Evolutionary conservation across 2,888 invertebrate species (phyloP), one percentile per base, ranked within the genome.

Genomic region (Bombylius discolor): DNA sequence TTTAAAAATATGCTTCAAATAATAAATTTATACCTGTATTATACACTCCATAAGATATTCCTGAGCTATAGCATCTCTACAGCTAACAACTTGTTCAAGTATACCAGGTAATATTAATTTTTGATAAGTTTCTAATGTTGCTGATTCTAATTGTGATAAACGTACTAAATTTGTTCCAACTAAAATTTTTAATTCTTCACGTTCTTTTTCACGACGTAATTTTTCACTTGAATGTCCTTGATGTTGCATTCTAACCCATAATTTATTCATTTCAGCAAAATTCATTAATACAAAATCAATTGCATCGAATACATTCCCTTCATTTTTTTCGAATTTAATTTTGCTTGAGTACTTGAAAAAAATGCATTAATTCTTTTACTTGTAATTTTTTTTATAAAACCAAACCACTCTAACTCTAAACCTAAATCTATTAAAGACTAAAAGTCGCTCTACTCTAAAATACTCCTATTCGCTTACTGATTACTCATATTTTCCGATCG

Each of bases 201-300:
- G 80, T 70, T 96, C 95, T 56, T 89, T 83, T 70, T 96, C 95
- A 0, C 94, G 79, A 36, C 91, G 82, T 61, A 90, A 92, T 64
- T 85, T 83, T 65, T 96, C 95, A 62, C 93, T 84, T 62, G 76
- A 78, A 59, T 71, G 74, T 0, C 74, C 92, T 67, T 98, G 98
- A 75, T 99, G 98, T 72, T 99, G 99, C 99, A 99, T 99, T 54
- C 99, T 80, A 32, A 99, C 99, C 99, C 99, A 99, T 48, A 99
- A 75, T 70, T 99, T 99, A 76, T 99, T 99, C 99, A 99, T 99
- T 77, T 99, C 99, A 1, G 96, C 95, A 71, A 99, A 99, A 77
- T 99, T 99, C 82, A 96, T 89, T 59, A 97, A 76, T 31, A 99
- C 91, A 76, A 99, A 99, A 70, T 99, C 97, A 59, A 99, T 88